Evolutionary conservation across 2,113 vertebrate genomes (phyloP), one percentile per base, ranked within the genome.

Genomic region (Festucalex cinctus): DNA sequence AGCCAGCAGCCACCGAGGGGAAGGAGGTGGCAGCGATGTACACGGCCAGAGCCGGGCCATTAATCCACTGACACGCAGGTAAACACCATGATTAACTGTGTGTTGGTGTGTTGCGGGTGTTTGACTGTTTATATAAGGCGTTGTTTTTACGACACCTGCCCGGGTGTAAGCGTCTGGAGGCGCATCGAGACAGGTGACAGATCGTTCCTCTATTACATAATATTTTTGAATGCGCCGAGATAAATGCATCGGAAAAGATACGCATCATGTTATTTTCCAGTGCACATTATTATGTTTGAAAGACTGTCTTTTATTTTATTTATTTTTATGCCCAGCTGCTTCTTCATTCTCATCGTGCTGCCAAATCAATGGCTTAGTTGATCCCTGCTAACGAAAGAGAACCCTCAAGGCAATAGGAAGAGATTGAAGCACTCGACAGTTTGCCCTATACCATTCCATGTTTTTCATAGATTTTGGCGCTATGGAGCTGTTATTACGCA

Each of bases 21-120:
- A 77, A 43, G 17, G 26, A 59, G 60, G 80, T 79, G 46, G 61
- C 39, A 63, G 17, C 17, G 66, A 84, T 80, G 82, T 37, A 69
- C 24, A 37, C 77, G 28, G 61, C 70, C 74, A 73, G 80, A 80
- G 9, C 68, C 49, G 76, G 81, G 71, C 77, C 73, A 76, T 68
- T 81, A 63, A 59, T 74, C 73, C 68, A 53, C 74, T 76, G 79
- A 78, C 79, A 81, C 56, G 79, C 86, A 91, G 89, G 91, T 91
- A 80, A 81, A 14, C 19, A n/a, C 7, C 12, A 68, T 7, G 49
- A 35, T 9, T 16, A 17, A 58, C 2, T 60, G 19, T 14, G 36
- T 41, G 5, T 41, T 7, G 20, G n/a, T 7, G n/a, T 16, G 60
- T 17, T 57, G 16, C 26, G 54, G 17, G 17, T 26, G 37, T 61